Evolutionary conservation across 2,888 invertebrate species (phyloP), one percentile per base, ranked within the genome.

Genomic region (Nomada ruficornis): DNA sequence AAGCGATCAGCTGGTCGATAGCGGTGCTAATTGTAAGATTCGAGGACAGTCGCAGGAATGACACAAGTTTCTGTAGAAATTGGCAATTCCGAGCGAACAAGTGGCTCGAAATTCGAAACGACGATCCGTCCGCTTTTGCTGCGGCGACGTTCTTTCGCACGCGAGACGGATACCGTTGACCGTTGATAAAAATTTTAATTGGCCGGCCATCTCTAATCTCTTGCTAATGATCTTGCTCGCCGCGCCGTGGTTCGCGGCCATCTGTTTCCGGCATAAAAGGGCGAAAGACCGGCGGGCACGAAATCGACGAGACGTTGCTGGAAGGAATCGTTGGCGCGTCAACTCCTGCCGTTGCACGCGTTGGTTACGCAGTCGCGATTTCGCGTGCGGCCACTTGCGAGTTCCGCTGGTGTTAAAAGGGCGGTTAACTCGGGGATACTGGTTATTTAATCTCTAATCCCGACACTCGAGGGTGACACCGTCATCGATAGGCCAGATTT

Each of bases 361-460:
- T n/a, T 29, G 29, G 7, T 29, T 29, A 0, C 29, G 29, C 29
- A 29, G 36, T 5, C 0, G 15, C 11, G 15, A 47, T 47, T 3
- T 15, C 47, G 47, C 15, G 47, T 47, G 47, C 47, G 15, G 47
- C 13, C 47, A 47, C 47, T 47, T 47, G 57, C 57, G 57, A 69
- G 29, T 57, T 13, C 29, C 52, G 18, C 18, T 44, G 73, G 84
- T 78, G 82, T 85, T 85, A 89, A 85, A 89, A 84, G 90, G 89
- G 85, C 84, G 88, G 87, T 91, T 88, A 86, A 89, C 87, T 90
- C 88, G 81, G 88, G 89, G 89, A 87, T 88, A 89, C 91, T 90
- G 93, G 93, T 93, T 93, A 93, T 93, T 93, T 93, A 93, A 93
- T 93, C 93, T 92, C 88, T 93, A 93, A 93, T 93, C 93, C 93